Evolutionary conservation across 2,113 vertebrate species (phyloP).

Genomic region (Talpa occidentalis): DNA sequence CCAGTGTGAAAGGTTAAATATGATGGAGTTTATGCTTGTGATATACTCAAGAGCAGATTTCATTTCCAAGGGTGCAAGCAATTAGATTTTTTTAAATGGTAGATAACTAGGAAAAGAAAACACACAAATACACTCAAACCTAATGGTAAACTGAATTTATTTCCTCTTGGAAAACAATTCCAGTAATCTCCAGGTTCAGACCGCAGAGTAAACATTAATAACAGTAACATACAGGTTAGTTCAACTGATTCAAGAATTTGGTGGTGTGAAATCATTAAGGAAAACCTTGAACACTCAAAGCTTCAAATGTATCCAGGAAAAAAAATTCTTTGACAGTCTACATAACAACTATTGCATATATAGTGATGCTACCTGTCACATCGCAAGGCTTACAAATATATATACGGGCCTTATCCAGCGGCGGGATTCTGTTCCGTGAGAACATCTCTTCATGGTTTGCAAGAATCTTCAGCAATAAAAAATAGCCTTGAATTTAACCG

Average conservation of each 20-base stretch:
- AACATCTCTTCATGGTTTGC: conserved; percentile 84
- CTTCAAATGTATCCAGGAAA: conserved; percentile 93
- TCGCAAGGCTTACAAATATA: conserved; percentile 92
- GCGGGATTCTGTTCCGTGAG: conserved; percentile 85
- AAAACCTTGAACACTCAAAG: conserved; percentile 92
- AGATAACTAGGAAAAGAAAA: conserved; percentile 84
- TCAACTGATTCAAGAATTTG: conserved; percentile 94
- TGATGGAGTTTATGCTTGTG: conserved; percentile 55
- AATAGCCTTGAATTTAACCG: conserved; percentile 86
- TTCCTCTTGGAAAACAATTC: conserved; percentile 93
- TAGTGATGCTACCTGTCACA: conserved; percentile 94
- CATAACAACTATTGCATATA: conserved; percentile 98
- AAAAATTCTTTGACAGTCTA: conserved; percentile 91
- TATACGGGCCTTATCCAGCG: conserved; percentile 90
- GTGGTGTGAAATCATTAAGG: conserved; percentile 92
- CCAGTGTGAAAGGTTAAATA: conserved; percentile 72
- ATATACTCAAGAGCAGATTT: conserved; percentile 41
- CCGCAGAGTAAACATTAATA: conserved; percentile 99
- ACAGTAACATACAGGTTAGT: conserved; percentile 98
- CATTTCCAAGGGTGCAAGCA: conserved; percentile 67
- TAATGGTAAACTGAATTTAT: conserved; percentile 95
- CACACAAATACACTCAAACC: conserved; percentile 83
- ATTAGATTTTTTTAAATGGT: conserved; percentile 63
- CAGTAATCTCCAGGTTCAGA: conserved; percentile 99
- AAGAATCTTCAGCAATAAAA: conserved; percentile 89